Conservation (phyloP, 2,113 vertebrate species). For the Scolopax mira region DNA sequence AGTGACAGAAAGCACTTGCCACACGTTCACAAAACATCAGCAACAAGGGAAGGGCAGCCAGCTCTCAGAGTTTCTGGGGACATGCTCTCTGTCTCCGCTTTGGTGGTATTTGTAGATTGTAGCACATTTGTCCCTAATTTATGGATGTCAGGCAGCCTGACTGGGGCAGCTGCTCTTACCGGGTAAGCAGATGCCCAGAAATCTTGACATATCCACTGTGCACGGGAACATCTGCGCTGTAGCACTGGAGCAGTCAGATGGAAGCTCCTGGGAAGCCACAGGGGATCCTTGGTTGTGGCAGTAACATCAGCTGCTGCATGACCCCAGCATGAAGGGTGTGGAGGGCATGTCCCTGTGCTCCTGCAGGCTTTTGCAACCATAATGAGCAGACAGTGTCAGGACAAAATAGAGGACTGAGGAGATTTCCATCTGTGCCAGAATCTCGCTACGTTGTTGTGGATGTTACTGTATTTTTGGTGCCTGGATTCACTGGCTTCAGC, state of each 20-base stretch:
- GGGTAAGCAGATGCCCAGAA: slow-evolving; percentile 50
- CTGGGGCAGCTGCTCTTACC: not conserved
- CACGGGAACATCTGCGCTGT: not conserved
- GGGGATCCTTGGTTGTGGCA: not conserved
- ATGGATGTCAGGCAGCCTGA: not conserved
- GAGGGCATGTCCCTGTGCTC: not conserved
- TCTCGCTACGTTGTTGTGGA: not conserved
- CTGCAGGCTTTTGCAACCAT: not conserved
- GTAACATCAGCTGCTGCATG: not conserved
- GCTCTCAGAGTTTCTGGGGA: not conserved
- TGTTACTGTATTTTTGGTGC: not conserved
- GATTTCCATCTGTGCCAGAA: not conserved
- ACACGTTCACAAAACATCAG: not conserved
- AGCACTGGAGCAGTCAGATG: not conserved
- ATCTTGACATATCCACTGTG: not conserved
- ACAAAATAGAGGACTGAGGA: not conserved
- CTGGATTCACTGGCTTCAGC: not conserved
- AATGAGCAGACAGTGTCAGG: not conserved
- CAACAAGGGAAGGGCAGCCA: not conserved
- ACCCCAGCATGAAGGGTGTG: not conserved
- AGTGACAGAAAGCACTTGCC: not conserved
- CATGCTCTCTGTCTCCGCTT: accelerated
- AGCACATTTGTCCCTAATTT: slow-evolving; percentile 25
- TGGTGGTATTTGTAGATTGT: not conserved
- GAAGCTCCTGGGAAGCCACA: not conserved